Evolutionary conservation across 2,888 invertebrate genomes (phyloP), one percentile per base, ranked within the genome.

Genomic region (Andrena hattorfiana): DNA sequence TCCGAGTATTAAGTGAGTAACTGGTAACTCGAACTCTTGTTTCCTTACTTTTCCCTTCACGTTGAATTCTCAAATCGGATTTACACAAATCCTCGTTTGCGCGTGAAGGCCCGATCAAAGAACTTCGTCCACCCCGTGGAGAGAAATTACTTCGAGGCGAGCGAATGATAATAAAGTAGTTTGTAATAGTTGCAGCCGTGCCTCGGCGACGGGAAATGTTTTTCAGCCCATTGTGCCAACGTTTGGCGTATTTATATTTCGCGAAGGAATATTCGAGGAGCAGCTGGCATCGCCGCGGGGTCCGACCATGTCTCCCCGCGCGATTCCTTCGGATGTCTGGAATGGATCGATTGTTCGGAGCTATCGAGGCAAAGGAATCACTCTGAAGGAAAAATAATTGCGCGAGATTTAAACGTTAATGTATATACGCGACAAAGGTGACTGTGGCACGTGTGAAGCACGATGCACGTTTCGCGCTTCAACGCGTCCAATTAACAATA

Each of bases 341-440:
- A 42, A 60, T 8, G 64, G 35, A 63, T 69, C 90, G 90, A 93
- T 93, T 93, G 93, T 93, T 89, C 93, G 88, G 90, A 91, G 90
- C 91, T 92, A 93, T 89, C 91, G 90, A 87, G 90, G 91, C 92
- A 91, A 87, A 86, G 88, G 90, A 92, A 89, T 91, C 93, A 91
- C 82, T 93, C 92, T 93, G 89, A 88, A 92, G 93, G 93, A 93
- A 93, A 93, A 93, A 93, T 93, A 93, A 93, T 93, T 93, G 91
- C 89, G 88, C 87, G 78, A 81, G 23, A 69, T 66, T 64, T 71
- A 60, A 60, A 26, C 77, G 68, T 66, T 76, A 75, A 82, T 76
- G 63, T 64, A 16, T 26, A 26, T 35, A 5, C 16, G 59, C 72
- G 67, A 83, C 83, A 84, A 81, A 70, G 49, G 79, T 49, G n/a